Percentiles rank a stretch among this genome's conserved stretches.
phyloP scores from a whole-genome alignment of 2,888 invertebrate species.

The Hypselothyrea guttata region DNA sequence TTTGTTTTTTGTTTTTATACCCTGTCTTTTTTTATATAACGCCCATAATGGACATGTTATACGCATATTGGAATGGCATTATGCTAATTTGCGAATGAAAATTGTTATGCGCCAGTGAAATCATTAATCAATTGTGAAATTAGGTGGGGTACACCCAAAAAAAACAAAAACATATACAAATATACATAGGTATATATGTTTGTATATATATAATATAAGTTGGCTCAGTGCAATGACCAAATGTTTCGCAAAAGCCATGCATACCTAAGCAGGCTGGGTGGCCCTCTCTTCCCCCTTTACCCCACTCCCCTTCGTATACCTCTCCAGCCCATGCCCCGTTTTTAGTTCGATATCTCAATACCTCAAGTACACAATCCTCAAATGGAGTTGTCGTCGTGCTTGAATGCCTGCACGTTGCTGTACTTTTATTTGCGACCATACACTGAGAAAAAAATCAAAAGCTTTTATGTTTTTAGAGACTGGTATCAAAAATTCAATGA shows the following conservation, averaged over 20 bases:
- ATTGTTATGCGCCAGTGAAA: conserved; percentile 54
- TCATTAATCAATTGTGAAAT: conserved; percentile 73
- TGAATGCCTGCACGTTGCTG: conserved; percentile 64
- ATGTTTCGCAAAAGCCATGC: conserved; percentile 42
- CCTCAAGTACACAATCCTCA: conserved; percentile 17
- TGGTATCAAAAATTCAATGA: too few species aligned
- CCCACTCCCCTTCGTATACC: background rate
- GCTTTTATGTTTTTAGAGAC: too few species aligned
- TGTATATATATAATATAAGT: background rate
- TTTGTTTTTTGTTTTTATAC: background rate
- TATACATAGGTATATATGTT: background rate
- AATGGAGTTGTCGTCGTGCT: conserved; percentile 35
- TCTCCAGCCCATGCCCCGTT: background rate
- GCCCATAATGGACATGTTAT: conserved; percentile 59
- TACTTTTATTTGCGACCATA: too few species aligned
- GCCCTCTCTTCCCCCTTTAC: conserved; percentile 11
- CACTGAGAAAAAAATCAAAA: too few species aligned
- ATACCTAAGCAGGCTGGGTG: conserved; percentile 49
- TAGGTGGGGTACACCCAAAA: conserved; percentile 57
- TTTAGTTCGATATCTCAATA: background rate
- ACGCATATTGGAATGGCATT: conserved; percentile 62
- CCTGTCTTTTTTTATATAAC: conserved; percentile 56
- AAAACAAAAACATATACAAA: conserved; percentile 12
- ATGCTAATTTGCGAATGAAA: conserved; percentile 59
- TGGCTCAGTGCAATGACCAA: conserved; percentile 64